Evolutionary conservation across 2,797 vertebrate species (phyloP), one percentile per base, ranked within the genome.

Genomic region (Euthynnus affinis): DNA sequence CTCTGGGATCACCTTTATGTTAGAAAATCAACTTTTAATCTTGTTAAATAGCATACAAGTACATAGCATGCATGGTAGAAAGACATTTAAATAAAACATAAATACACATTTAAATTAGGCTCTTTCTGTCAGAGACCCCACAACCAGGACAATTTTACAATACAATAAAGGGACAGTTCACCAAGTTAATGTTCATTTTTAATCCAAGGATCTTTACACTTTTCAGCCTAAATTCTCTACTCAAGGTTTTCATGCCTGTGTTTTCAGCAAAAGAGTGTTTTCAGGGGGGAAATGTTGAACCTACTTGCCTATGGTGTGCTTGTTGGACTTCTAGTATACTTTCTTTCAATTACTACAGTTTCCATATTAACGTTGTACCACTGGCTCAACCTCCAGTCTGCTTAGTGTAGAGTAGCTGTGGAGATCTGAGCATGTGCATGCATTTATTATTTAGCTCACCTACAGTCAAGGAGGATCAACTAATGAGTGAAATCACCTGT

Each of bases 11-110:
- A 25, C 2, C n/a, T 78, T 72, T 66, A 78, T 55, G 68, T 87
- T 78, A 90, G 81, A 89, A 92, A 91, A 87, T 80, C 77, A 71
- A 80, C 74, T 59, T 85, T 89, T 92, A 92, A 87, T 91, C 40
- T 73, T 82, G 77, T 87, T 91, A 89, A 91, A 90, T 81, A 88
- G 86, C 71, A 84, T 76, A 88, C 78, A 91, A 53, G n/a, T 77
- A 84, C 69, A 85, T 57, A 73, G 83, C 90, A 93, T 94, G 89
- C 91, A 87, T 56, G 53, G 62, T 74, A 71, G 67, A 80, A 84
- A 87, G 61, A 80, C 72, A 86, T 78, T 93, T 94, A 93, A 94
- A 94, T 93, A 93, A 86, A 81, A 89, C 84, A 90, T 91, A 92
- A 93, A 94, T 92, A 94, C 71, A 66, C 37, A 82, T 86, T 87